Evolutionary conservation across 2,113 vertebrate species (phyloP).

Genomic region (Daphoenositta chrysoptera): DNA sequence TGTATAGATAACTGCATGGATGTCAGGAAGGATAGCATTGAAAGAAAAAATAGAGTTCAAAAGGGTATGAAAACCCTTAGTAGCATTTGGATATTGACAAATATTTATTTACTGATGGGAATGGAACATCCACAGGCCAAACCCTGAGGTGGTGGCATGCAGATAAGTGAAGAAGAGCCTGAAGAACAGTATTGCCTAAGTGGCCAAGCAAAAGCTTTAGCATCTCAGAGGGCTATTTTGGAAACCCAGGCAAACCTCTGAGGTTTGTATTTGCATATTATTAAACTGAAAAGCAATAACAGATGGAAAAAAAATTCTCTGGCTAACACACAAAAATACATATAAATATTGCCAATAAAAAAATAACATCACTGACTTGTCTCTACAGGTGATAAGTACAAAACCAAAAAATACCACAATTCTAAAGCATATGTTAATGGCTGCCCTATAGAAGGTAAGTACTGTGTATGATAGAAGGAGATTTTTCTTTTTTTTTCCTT

Average conservation of each 20-base stretch:
- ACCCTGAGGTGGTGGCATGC: background rate
- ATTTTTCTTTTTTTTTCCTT: background rate
- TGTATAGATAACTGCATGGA: background rate
- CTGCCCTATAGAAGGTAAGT: slow-evolving; percentile 13
- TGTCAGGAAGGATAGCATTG: background rate
- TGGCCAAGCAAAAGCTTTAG: background rate
- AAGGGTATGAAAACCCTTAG: background rate
- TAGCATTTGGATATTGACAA: background rate
- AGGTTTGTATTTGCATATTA: slow-evolving; percentile 13
- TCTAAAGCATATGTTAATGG: slow-evolving; percentile 50
- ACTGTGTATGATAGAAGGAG: background rate
- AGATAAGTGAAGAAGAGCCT: background rate
- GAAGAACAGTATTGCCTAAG: background rate
- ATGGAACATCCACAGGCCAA: background rate
- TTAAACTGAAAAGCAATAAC: background rate
- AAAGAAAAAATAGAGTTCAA: background rate
- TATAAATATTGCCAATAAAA: slow-evolving; percentile 1
- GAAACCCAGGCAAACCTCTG: background rate
- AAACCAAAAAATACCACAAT: slow-evolving; percentile 43
- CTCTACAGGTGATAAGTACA: background rate
- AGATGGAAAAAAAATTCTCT: background rate
- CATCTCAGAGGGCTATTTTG: background rate
- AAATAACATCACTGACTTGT: background rate
- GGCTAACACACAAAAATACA: background rate
- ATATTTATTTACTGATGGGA: background rate